These are phyloP conservation scores for Pseudococcus viburni DNA, from an alignment of 2,888 invertebrate species.

Conservation along the genomic window DNA sequence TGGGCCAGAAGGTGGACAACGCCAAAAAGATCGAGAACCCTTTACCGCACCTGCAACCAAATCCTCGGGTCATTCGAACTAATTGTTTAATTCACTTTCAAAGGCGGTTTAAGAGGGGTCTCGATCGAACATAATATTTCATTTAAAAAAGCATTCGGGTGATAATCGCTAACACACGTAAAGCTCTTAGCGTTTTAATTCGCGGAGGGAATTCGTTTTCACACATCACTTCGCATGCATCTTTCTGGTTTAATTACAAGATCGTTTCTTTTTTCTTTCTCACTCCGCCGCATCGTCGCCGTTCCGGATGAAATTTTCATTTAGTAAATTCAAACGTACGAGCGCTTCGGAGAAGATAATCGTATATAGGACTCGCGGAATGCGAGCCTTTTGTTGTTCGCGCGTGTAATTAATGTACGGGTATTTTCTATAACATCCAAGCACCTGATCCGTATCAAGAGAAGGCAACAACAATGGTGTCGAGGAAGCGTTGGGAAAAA, in stretches of 20 bases:
- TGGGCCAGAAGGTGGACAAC: not conserved
- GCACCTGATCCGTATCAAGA: constrained; percentile 4
- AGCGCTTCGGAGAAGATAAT: not conserved
- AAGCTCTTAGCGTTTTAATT: constrained; percentile 54
- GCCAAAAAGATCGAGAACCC: not conserved
- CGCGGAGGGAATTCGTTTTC: constrained; percentile 20
- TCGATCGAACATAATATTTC: constrained; percentile 45
- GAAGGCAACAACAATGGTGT: too few species aligned
- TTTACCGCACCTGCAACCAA: constrained; percentile 15
- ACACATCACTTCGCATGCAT: constrained; percentile 37
- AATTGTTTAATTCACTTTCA: constrained; percentile 23
- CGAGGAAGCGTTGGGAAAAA: not conserved
- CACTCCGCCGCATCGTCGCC: not conserved
- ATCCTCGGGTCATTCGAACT: constrained; percentile 7
- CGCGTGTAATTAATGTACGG: not conserved
- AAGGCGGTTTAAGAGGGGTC: constrained; percentile 7
- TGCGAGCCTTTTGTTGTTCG: too few species aligned
- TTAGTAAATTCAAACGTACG: not conserved
- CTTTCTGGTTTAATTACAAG: constrained; percentile 46
- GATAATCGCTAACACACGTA: constrained; percentile 42
- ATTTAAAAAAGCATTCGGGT: constrained; percentile 21
- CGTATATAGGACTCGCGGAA: not conserved
- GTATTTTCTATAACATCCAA: not conserved
- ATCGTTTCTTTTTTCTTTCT: not conserved
- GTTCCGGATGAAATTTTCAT: not conserved